A percentile compares a stretch with the other conserved stretches of the same genome.
Evolutionary conservation across 2,888 invertebrate genomes (phyloP).

Genomic region (Nesidiocoris tenuis): DNA sequence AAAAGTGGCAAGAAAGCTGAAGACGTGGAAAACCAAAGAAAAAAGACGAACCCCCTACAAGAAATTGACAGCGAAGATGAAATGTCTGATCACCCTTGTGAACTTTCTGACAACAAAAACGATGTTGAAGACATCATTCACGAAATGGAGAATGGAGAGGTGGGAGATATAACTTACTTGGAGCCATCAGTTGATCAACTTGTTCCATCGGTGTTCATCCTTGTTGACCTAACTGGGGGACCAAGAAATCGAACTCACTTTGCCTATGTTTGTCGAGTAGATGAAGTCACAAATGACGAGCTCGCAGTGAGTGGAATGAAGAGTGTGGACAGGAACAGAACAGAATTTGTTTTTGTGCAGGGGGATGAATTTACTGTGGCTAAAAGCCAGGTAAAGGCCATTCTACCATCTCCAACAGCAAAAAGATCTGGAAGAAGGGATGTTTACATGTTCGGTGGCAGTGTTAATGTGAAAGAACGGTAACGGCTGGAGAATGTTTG

Average conservation of each 20-base stretch:
- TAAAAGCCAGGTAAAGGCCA: constrained; percentile 24
- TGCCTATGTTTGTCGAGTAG: constrained; percentile 28
- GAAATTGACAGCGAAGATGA: not conserved
- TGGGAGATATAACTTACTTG: constrained; percentile 15
- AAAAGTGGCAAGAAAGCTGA: not conserved
- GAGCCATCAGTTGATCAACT: constrained; percentile 13
- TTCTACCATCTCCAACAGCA: constrained; percentile 7
- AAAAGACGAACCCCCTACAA: not conserved
- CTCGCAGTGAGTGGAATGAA: constrained; percentile 17
- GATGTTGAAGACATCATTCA: constrained; percentile 24
- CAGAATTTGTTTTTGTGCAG: constrained; percentile 30
- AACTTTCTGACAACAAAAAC: not conserved
- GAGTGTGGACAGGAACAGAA: constrained; percentile 23
- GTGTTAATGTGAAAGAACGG: constrained; percentile 10
- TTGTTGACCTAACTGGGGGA: constrained; percentile 4
- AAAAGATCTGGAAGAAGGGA: constrained; percentile 18
- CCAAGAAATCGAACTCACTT: constrained; percentile 24
- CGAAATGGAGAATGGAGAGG: constrained; percentile 17
- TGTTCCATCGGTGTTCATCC: constrained; percentile 8
- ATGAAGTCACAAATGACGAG: constrained; percentile 17
- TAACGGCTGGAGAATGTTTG: too few relatives aligned
- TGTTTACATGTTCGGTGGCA: constrained; percentile 5
- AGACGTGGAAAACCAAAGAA: not conserved
- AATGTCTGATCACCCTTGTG: not conserved
- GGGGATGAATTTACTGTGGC: constrained; percentile 15